phyloP scores from a whole-genome alignment of 2,113 vertebrate species.

The Hippocampus mohnikei region DNA sequence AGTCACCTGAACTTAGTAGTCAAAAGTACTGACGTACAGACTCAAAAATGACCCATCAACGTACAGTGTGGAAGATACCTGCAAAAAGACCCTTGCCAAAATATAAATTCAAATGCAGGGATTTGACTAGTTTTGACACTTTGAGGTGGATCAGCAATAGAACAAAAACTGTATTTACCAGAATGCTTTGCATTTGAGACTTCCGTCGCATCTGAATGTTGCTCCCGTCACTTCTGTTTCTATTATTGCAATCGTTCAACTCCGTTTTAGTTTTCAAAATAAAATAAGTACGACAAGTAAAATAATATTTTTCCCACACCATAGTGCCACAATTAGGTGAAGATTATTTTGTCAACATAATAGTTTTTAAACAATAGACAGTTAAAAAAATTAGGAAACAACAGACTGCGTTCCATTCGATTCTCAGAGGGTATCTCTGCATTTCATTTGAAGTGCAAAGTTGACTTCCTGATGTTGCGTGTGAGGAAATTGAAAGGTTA shows the following conservation, averaged over 20 bases:
- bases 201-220: conserved; percentile 51
- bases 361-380: not conserved
- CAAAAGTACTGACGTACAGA: not conserved
- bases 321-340: too few species aligned
- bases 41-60: not conserved
- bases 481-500: not conserved
- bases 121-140: conserved; percentile 16
- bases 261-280: conserved; percentile 2
- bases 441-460: conserved; percentile 37
- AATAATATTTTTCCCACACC: not conserved
- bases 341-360: too few species aligned
- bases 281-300: not conserved
- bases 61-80: not conserved
- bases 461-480: not conserved
- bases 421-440: too few species aligned
- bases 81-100: not conserved
- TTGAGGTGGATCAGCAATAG: conserved; percentile 29
- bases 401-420: not conserved
- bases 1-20: not conserved
- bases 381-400: not conserved
- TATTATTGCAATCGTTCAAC: not conserved
- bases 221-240: too few species aligned
- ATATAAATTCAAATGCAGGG: not conserved
- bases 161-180: conserved; percentile 10
- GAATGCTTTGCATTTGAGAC: not conserved